Conservation (phyloP, 2,797 vertebrate genomes). For the Ctenopoma kingsleyae region DNA sequence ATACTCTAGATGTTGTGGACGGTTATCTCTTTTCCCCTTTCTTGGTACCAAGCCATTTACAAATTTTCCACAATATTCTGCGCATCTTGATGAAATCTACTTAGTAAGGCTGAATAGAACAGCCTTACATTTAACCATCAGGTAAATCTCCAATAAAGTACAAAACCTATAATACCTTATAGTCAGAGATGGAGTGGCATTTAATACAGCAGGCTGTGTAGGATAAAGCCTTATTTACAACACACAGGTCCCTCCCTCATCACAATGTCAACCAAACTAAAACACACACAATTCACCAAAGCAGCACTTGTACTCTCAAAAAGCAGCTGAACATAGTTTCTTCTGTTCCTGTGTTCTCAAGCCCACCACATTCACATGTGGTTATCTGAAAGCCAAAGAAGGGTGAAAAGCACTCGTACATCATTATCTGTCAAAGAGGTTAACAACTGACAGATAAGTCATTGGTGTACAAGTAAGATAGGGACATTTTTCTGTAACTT, state of each 20-base stretch:
- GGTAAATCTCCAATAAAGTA: slow-evolving; percentile 19
- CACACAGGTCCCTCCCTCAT: no score
- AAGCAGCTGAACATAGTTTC: no score
- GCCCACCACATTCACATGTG: no score
- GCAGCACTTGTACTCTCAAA: no score
- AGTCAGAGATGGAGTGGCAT: slow-evolving; percentile 24
- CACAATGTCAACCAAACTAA: no score
- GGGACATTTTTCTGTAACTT: background rate
- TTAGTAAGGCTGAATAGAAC: background rate
- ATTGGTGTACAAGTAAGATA: background rate
- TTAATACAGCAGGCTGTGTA: slow-evolving; percentile 48
- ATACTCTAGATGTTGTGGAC: background rate
- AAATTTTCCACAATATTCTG: no score
- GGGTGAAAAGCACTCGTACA: no score
- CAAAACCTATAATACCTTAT: background rate
- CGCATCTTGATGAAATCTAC: no score
- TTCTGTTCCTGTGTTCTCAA: no score
- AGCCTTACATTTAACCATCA: background rate
- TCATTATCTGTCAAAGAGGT: background rate
- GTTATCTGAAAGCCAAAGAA: no score
- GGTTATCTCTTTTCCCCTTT: background rate
- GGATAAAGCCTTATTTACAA: slow-evolving; percentile 48
- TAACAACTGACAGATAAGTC: background rate
- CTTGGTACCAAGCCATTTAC: background rate
- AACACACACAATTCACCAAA: no score